A percentile compares a stretch with the other conserved stretches of the same genome.
phyloP scores from a whole-genome alignment of 2,113 vertebrate genomes.

The Phrynocephalus versicolor region DNA sequence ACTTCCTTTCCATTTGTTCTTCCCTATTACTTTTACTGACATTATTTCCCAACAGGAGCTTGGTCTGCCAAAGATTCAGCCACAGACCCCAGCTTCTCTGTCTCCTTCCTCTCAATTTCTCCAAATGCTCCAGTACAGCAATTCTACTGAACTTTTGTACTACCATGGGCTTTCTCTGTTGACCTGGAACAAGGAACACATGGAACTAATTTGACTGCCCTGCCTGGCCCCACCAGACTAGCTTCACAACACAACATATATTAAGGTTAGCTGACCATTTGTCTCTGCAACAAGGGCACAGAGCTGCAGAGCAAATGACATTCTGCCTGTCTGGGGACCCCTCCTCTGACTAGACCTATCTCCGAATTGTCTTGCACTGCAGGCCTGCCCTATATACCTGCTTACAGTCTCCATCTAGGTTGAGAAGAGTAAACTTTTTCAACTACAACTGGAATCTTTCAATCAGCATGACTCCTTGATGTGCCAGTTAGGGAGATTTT shows the following conservation, averaged over 20 bases:
- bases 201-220: background rate
- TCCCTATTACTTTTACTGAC: background rate
- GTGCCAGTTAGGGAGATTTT: too few relatives aligned
- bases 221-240: background rate
- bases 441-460: background rate
- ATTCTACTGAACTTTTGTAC: background rate
- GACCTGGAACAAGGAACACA: background rate
- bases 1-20: background rate
- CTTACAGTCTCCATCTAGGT: background rate
- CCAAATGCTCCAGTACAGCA: background rate
- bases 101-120: background rate
- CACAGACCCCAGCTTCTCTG: constrained; percentile 32
- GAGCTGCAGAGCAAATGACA: background rate
- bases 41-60: constrained; percentile 21
- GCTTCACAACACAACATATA: background rate
- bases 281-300: background rate
- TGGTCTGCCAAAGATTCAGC: background rate
- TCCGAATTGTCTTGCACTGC: background rate
- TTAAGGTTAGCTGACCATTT: background rate
- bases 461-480: too few relatives aligned
- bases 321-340: background rate
- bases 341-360: background rate
- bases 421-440: background rate
- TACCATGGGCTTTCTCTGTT: background rate
- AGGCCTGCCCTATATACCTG: background rate